A percentile compares a stretch with the other conserved stretches of the same genome.
These are phyloP conservation scores for Epirrita christyi DNA, from an alignment of 2,888 invertebrate species.

Conservation along the genomic window DNA sequence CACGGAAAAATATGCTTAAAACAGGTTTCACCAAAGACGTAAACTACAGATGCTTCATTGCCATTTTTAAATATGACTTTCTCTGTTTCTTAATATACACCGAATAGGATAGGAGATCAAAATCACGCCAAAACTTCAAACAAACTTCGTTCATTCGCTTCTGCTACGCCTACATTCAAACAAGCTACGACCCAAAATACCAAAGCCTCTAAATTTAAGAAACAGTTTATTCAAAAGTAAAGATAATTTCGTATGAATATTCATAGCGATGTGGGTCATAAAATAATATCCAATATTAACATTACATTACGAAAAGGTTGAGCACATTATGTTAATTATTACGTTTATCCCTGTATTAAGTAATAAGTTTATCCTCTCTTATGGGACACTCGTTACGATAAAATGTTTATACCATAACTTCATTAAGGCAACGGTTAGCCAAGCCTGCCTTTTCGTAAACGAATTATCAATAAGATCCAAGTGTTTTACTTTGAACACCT, in stretches of 20 bases:
- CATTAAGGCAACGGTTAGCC: too few relatives aligned
- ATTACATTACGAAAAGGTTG: conserved; percentile 17
- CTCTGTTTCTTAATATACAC: too few relatives aligned
- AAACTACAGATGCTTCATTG: too few relatives aligned
- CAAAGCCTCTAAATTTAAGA: neutral
- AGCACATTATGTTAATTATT: conserved; percentile 16
- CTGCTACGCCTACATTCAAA: too few relatives aligned
- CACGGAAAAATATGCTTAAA: neutral
- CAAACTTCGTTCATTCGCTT: too few relatives aligned
- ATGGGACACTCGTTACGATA: neutral
- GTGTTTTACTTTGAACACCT: too few relatives aligned
- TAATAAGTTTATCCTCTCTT: conserved; percentile 7
- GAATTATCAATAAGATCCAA: too few relatives aligned
- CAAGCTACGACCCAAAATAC: neutral
- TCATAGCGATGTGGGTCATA: conserved; percentile 17
- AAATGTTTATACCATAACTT: neutral
- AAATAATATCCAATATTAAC: conserved; percentile 14
- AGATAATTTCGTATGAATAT: conserved; percentile 19
- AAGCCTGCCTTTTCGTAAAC: too few relatives aligned
- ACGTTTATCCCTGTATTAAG: conserved; percentile 11
- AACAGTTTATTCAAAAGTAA: conserved; percentile 13
- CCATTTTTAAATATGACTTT: too few relatives aligned
- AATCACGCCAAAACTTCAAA: too few relatives aligned
- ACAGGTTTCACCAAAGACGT: neutral
- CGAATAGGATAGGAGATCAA: too few relatives aligned